Conservation (phyloP, 2,888 invertebrate species). For the Osmoderma eremita region DNA sequence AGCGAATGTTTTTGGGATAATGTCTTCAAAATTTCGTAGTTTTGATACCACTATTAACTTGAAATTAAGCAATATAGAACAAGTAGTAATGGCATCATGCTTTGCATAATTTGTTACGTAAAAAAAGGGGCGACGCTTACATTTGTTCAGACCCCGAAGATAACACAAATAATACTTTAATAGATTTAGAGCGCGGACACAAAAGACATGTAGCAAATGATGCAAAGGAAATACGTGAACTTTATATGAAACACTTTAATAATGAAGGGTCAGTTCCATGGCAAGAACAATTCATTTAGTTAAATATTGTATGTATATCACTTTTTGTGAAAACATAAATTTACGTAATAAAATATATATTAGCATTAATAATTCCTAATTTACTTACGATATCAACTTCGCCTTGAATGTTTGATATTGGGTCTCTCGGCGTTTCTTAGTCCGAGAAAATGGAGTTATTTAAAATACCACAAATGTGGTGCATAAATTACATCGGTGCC, state of each 20-base stretch:
- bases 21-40: slow-evolving; percentile 44
- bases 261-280: slow-evolving; percentile 40
- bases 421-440: background rate
- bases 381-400: too few relatives aligned
- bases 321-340: background rate
- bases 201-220: background rate
- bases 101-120: slow-evolving; percentile 16
- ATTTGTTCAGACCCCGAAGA: background rate
- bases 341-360: too few relatives aligned
- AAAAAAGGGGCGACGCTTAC: background rate
- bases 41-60: slow-evolving; percentile 45
- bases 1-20: slow-evolving; percentile 47
- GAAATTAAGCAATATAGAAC: slow-evolving; percentile 40
- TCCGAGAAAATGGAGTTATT: background rate
- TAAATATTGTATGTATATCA: too few relatives aligned
- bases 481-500: slow-evolving; percentile 2
- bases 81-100: slow-evolving; percentile 42
- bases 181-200: slow-evolving; percentile 13
- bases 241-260: slow-evolving; percentile 37
- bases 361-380: too few relatives aligned
- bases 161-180: background rate
- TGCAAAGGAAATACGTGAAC: slow-evolving; percentile 39
- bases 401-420: background rate
- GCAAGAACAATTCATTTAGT: slow-evolving; percentile 29
- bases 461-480: slow-evolving; percentile 6